These are phyloP conservation scores for Salmo trutta DNA, from an alignment of 2,797 vertebrate species.

Conservation along the genomic window DNA sequence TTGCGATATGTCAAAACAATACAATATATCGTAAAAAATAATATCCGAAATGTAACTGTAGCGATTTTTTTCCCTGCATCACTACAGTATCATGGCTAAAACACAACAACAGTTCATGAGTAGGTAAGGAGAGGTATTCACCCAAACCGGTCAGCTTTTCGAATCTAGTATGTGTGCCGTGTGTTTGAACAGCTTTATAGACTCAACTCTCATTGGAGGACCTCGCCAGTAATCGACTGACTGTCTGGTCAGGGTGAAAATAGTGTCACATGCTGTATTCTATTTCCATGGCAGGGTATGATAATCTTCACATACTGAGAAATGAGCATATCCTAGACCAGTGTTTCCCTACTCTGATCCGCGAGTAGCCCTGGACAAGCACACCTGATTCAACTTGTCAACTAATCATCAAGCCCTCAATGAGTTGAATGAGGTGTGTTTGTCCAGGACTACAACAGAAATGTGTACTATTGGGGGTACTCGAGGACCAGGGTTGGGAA, in stretches of 20 bases:
- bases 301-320: not conserved
- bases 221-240: not conserved
- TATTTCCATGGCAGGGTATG: not conserved
- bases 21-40: too few species aligned
- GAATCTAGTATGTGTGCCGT: not conserved
- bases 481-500: too few species aligned
- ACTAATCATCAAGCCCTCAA: too few species aligned
- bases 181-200: slow-evolving; percentile 14
- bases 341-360: too few species aligned
- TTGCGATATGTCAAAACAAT: too few species aligned
- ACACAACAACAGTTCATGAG: not conserved
- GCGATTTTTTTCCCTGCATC: too few species aligned
- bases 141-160: not conserved
- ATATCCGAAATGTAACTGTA: too few species aligned
- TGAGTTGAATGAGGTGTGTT: too few species aligned
- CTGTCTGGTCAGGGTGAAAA: not conserved
- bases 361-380: too few species aligned
- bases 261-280: not conserved
- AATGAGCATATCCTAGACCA: not conserved
- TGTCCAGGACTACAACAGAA: too few species aligned
- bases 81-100: not conserved
- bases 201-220: not conserved
- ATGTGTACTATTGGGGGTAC: too few species aligned
- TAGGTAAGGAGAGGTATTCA: not conserved
- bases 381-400: too few species aligned